phyloP scores from a whole-genome alignment of 92 coral and sea anemone species.

The Parazoanthus swiftii region DNA sequence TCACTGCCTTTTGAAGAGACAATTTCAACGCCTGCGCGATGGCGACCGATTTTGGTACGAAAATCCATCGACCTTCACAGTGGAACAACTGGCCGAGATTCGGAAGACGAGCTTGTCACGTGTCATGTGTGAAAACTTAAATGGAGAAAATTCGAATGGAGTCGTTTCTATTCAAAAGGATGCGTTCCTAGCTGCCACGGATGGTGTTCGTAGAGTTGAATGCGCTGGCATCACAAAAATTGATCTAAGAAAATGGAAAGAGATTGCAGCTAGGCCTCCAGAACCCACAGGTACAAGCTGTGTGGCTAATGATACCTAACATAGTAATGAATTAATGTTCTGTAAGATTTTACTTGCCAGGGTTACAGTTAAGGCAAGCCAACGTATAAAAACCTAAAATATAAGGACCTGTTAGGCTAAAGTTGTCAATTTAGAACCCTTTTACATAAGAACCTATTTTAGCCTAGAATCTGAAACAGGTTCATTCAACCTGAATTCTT shows the following conservation, averaged over 20 bases:
- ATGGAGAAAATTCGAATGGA: slow-evolving; percentile 73
- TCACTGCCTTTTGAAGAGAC: slow-evolving; percentile 80
- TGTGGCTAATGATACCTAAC: not conserved
- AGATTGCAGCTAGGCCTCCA: slow-evolving; percentile 41
- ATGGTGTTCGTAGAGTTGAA: slow-evolving; percentile 67
- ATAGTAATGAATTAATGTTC: not conserved
- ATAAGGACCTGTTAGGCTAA: too few species aligned
- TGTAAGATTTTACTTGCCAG: too few species aligned
- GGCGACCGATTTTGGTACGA: slow-evolving; percentile 99
- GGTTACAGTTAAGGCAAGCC: too few species aligned
- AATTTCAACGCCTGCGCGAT: slow-evolving; percentile 85
- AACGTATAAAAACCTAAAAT: too few species aligned
- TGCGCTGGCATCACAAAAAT: slow-evolving; percentile 70
- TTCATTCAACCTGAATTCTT: too few species aligned
- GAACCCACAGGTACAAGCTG: slow-evolving; percentile 37
- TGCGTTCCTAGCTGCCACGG: slow-evolving; percentile 79
- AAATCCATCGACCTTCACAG: slow-evolving; percentile 67
- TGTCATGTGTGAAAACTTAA: slow-evolving; percentile 87
- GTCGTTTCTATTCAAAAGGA: slow-evolving; percentile 87
- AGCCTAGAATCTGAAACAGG: too few species aligned
- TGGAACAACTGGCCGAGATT: slow-evolving; percentile 77
- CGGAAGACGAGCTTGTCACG: slow-evolving; percentile 80
- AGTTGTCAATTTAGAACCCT: too few species aligned
- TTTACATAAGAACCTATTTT: too few species aligned
- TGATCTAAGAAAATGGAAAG: slow-evolving; percentile 79